These are phyloP conservation scores for Cyprinodon brontotheroides DNA, from an alignment of 2,113 vertebrate genomes.

Conservation along the genomic window DNA sequence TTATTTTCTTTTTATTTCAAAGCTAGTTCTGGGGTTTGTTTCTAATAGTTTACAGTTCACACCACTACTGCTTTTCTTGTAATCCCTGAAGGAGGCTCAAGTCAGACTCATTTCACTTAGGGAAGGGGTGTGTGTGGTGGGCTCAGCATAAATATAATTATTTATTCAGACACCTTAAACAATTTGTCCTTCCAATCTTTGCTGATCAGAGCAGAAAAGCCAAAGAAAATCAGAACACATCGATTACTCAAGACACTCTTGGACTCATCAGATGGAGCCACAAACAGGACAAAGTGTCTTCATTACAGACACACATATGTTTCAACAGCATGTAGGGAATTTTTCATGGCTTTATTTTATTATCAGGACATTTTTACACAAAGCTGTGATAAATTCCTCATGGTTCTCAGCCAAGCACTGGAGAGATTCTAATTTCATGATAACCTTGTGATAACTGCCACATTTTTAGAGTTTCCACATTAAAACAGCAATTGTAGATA, in stretches of 20 bases:
- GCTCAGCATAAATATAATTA: conserved; percentile 70
- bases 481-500: neutral
- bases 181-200: conserved; percentile 88
- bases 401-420: too few species aligned
- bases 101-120: conserved; percentile 57
- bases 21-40: conserved; percentile 4
- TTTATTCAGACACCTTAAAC: conserved; percentile 82
- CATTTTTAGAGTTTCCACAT: neutral
- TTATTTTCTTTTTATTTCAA: neutral
- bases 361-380: neutral
- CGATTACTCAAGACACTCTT: conserved; percentile 96
- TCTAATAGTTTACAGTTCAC: conserved; percentile 34
- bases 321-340: neutral
- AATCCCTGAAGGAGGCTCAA: conserved; percentile 48
- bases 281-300: conserved; percentile 37
- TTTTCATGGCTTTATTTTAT: conserved; percentile 10
- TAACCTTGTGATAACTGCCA: too few species aligned
- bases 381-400: conserved; percentile 54
- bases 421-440: too few species aligned
- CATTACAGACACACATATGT: conserved; percentile 39
- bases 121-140: conserved; percentile 27
- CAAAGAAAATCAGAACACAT: conserved; percentile 95
- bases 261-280: conserved; percentile 88
- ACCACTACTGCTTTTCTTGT: conserved; percentile 34
- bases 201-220: conserved; percentile 96